phyloP scores from a whole-genome alignment of 2,888 invertebrate genomes.

The Bombylius discolor region DNA sequence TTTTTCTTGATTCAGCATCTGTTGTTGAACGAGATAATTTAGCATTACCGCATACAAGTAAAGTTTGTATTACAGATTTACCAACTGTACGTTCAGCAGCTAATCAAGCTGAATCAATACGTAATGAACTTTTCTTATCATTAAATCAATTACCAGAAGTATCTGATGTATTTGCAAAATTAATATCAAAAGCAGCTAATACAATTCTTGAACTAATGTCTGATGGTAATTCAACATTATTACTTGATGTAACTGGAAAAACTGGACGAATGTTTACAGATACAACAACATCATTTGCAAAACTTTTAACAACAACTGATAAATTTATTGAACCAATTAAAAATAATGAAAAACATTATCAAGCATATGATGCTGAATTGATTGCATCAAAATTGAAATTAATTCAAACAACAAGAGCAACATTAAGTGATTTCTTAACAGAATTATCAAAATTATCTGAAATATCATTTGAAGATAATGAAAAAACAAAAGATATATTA shows the following conservation, averaged over 20 bases:
- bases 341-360: not conserved
- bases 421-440: constrained; percentile 3
- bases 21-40: not conserved
- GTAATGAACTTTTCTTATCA: not conserved
- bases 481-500: not conserved
- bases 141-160: not conserved
- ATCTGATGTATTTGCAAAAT: not conserved
- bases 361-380: constrained; percentile 4
- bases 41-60: not conserved
- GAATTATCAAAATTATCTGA: not conserved
- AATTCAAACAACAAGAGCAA: constrained; percentile 2
- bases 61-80: not conserved
- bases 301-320: constrained; percentile 1
- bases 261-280: constrained; percentile 3
- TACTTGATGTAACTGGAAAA: not conserved
- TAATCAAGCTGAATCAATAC: not conserved
- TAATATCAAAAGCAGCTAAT: not conserved
- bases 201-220: not conserved
- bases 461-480: not conserved
- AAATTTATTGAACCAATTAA: not conserved
- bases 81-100: not conserved
- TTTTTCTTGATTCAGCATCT: not conserved
- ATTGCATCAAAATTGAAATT: constrained; percentile 1
- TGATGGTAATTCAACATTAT: not conserved
- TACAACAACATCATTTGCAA: constrained; percentile 1